phyloP scores from a whole-genome alignment of 2,113 vertebrate species.

The Cavia porcellus region DNA sequence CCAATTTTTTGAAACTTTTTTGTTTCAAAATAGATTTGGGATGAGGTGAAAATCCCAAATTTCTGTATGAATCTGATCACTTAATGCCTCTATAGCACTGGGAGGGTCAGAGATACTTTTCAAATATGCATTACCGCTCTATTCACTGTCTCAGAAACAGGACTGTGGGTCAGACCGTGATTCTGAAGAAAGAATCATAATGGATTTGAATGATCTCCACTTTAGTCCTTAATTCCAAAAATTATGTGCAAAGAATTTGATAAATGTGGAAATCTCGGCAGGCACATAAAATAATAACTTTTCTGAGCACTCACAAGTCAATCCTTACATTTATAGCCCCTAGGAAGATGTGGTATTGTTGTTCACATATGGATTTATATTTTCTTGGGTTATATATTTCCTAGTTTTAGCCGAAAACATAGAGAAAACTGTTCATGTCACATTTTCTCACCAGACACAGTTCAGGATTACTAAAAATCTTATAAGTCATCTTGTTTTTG shows the following conservation, averaged over 20 bases:
- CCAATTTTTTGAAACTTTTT: neutral
- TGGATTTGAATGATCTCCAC: neutral
- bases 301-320: neutral
- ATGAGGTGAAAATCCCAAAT: neutral
- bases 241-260: neutral
- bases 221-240: neutral
- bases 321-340: neutral
- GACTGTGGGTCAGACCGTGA: neutral
- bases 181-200: neutral
- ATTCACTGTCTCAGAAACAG: neutral
- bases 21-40: neutral
- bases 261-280: neutral
- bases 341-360: neutral
- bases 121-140: neutral
- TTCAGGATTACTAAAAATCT: conserved; percentile 73
- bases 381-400: neutral
- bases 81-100: neutral
- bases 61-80: neutral
- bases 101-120: neutral
- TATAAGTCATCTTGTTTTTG: conserved; percentile 76
- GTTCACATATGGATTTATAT: conserved; percentile 1
- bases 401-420: conserved; percentile 1
- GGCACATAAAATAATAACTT: neutral
- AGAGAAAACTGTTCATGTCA: conserved; percentile 52
- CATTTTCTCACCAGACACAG: conserved; percentile 52